phyloP scores from a whole-genome alignment of 2,888 invertebrate species.

The Drosophila dives region DNA sequence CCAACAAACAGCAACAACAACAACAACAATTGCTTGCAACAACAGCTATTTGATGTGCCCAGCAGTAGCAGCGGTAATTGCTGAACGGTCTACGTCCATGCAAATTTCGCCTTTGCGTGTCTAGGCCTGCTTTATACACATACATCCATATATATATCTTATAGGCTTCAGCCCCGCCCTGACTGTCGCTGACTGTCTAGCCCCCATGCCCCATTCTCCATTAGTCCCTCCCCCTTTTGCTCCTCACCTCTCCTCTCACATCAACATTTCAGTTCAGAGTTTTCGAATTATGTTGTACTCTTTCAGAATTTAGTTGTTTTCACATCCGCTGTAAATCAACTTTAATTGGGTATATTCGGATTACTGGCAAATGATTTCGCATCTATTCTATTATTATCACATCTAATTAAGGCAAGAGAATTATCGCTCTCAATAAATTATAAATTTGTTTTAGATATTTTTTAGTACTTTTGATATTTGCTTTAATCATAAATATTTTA shows the following conservation, averaged over 20 bases:
- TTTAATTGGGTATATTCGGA: background rate
- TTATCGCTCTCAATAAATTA: background rate
- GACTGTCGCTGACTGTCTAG: slow-evolving; percentile 2
- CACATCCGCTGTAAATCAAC: background rate
- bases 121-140: slow-evolving; percentile 38
- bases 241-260: background rate
- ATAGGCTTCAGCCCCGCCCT: slow-evolving; percentile 9
- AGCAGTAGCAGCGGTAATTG: slow-evolving; percentile 69
- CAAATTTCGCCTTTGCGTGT: slow-evolving; percentile 70
- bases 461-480: background rate
- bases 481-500: background rate
- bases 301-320: slow-evolving; percentile 29
- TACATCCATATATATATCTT: slow-evolving; percentile 1
- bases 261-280: slow-evolving; percentile 23
- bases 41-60: slow-evolving; percentile 59
- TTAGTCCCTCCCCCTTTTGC: no score
- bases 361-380: background rate
- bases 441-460: background rate
- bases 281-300: slow-evolving; percentile 47
- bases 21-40: slow-evolving; percentile 17
- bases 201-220: background rate
- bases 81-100: slow-evolving; percentile 54
- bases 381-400: background rate
- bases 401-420: background rate
- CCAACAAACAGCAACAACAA: slow-evolving; percentile 15